Evolutionary conservation across 2,797 vertebrate species (phyloP), one percentile per base, ranked within the genome.

Genomic region (Nannoperca australis): DNA sequence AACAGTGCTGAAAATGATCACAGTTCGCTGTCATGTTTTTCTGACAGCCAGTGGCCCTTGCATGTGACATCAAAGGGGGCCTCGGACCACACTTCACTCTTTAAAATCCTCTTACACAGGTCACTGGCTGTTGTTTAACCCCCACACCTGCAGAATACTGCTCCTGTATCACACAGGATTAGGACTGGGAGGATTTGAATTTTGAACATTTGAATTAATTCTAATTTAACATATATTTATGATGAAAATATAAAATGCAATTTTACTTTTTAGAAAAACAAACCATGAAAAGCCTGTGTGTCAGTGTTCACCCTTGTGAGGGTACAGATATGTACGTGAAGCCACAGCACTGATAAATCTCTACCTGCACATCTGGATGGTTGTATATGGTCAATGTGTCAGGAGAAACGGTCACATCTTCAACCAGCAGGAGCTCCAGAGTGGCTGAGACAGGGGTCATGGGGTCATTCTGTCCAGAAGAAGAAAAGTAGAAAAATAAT

Each of bases 381-480:
- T 97, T 99, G 91, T 98, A 99, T 85, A 99, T 93, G 53, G 96
- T 97, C 75, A 98, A 44, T 10, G 84, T 81, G 7, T 92, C 75
- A 0, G 97, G 98, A 63, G 80, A 95, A 74, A 99, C 95, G 68
- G 88, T 96, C 47, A 98, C 96, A 64, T 98, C 97, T 83, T 98
- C 97, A 67, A 99, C 98, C 59, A 99, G 89, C 32, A 99, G 92
- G 60, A 99, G 96, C 6, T 99, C 97, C 62, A 97, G 87, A 38
- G 94, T 95, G 69, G 96, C 96, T 7, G 96, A 96, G 64, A 98
- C 95, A 0, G 95, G 93, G 1, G 88, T 91, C 36, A 97, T 78
- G 8, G 92, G 85, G 22, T 96, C 93, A 17, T 92, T 91, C 98
- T 99, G 93, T 62, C 77, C 73, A 83, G 38, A 55, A 74, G 56